Conservation (phyloP, 2,113 vertebrate species). For the Stomatorhinus ivindoensis region DNA sequence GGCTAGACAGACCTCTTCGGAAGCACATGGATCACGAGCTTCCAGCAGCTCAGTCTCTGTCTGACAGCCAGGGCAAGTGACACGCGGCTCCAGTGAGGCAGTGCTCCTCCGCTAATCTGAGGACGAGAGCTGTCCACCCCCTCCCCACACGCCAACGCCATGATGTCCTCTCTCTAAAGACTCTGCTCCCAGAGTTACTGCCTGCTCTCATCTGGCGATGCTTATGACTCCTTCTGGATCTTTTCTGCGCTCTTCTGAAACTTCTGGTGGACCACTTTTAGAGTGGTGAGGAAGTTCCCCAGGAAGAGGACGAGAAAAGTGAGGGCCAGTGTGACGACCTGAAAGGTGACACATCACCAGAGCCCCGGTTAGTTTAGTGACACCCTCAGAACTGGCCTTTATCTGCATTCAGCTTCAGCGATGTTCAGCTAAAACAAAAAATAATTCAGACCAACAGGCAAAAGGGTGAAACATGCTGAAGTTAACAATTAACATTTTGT, state of each 20-base stretch:
- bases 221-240: slow-evolving; percentile 51
- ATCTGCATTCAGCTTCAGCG: background rate
- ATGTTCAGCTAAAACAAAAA: background rate
- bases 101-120: background rate
- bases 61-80: slow-evolving; percentile 17
- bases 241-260: slow-evolving; percentile 78
- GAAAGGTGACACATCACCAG: background rate
- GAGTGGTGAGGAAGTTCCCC: slow-evolving; percentile 89
- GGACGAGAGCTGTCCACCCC: background rate
- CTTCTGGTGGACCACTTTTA: slow-evolving; percentile 90
- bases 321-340: slow-evolving; percentile 87
- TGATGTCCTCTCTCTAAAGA: background rate
- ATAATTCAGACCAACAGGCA: background rate
- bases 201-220: slow-evolving; percentile 26
- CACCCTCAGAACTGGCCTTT: background rate
- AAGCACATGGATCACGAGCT: background rate
- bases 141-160: background rate
- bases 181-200: background rate
- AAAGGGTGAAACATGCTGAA: background rate
- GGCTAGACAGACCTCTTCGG: background rate
- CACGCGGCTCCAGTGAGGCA: background rate
- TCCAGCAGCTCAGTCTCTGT: background rate
- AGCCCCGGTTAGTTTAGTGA: background rate
- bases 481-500: background rate
- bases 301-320: slow-evolving; percentile 93